Evolutionary conservation across 2,113 vertebrate genomes (phyloP), one percentile per base, ranked within the genome.

Genomic region (Microtus richardsoni): DNA sequence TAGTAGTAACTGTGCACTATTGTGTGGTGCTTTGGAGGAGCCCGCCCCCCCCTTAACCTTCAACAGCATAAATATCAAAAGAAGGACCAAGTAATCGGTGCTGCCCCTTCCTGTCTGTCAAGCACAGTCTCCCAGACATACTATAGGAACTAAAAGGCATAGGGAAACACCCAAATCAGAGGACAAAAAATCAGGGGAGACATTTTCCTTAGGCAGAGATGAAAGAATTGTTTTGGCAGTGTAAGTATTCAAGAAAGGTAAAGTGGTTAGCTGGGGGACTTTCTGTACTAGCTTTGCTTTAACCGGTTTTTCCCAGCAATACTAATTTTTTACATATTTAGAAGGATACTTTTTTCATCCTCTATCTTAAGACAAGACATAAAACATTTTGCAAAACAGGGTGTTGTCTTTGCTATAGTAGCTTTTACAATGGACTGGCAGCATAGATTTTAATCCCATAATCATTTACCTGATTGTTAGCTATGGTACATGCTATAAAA

Each of bases 381-480:
- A 19, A 94, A 52, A 85, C 17, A 21, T n/a, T 44, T 86, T 41
- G 47, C 80, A 88, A n/a, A 75, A 41, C 58, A 73, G 39, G 41
- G n/a, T 19, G 0, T 60, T 21, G 28, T n/a, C 39, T 82, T 83
- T 78, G 60, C 74, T 77, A 8, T 17, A 39, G 4, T 62, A 30
- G 71, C 21, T 73, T 44, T 58, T 77, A 44, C 17, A 47, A 52
- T 49, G 24, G 28, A 58, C n/a, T 26, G 41, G 26, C 66, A 49
- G 47, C 24, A 17, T 66, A 79, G 79, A 70, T 39, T 87, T 95
- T 86, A 73, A 73, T 86, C 60, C 70, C 28, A 47, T 78, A 22
- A 19, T n/a, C 41, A 11, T 22, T 14, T 71, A 47, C 14, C 64
- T 58, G 19, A n/a, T 78, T 47, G 26, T 33, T 44, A 88, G 54